Base-by-base conservation (phyloP, 1,140 invertebrate species). In the Lineus longissimus region DNA sequence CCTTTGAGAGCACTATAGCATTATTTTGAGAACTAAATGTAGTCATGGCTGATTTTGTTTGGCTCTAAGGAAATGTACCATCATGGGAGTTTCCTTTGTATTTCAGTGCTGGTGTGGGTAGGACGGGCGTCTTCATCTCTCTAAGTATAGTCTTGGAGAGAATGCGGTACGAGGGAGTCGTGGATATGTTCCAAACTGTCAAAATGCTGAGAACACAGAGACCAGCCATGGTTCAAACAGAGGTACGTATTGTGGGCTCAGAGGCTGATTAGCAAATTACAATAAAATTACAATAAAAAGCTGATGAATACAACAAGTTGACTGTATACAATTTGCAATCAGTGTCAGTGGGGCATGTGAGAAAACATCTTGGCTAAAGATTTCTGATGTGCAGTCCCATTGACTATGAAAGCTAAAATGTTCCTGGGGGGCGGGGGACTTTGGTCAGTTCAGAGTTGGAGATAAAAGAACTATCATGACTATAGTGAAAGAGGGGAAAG, bases 151-250 rank as follows among this genome's bases (percentile, higher is more conserved):
- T 98, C n/a, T 83, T 99, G 71, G 97, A 99, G 80, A 87, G 96
- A 64, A 97, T 99, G 92, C 93, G 97, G 79, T 97, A 96, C 79
- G 97, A 99, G 82, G 94, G 95, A 17, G 93, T 98, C 7, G 92
- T 99, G 9, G 97, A 99, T 85, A 91, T 99, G 72, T 99, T 99
- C 88, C 95, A 98, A 84, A 97, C 95, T 1, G 95, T 98, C 54
- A 90, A 97, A 83, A 95, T 97, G 82, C 85, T 99, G 67, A 88
- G 97, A 75, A 98, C 96, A 60, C 95, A 99, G 83, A 87, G 97
- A 69, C 95, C 95, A 59, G 95, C 94, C 62, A 98, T 99, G 95
- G 96, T 99, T 62, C 96, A 99, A 84, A 97, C 95, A 68, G 95
- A 98, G 90, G 95, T 81, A 67, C 59, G 45, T 60, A n/a, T 29